Base-by-base conservation (phyloP, 2,113 vertebrate species). In the Hypanus sabinus region DNA sequence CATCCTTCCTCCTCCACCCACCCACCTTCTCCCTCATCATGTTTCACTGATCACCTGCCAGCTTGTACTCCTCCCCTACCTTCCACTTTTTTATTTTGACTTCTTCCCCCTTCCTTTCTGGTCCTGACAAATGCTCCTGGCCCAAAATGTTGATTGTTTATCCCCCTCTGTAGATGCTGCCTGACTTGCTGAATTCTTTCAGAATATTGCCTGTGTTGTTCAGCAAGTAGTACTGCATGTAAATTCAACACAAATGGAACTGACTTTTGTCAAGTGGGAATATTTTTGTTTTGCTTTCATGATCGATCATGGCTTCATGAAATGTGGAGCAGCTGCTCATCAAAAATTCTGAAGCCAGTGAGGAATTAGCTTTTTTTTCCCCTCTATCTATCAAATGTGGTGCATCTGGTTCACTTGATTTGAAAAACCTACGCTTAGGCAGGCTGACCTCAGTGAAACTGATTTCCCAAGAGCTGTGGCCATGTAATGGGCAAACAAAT, bases 401-500 rank as follows among this genome's bases (percentile, higher is more conserved):
- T 46, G 68, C 68, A 73, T 93, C 91, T 22, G 33, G 65, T 93
- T 93, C 68, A 93, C 27, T 93, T 93, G 65, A 73, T 73, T 46
- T 93, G 91, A 70, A 92, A 68, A 70, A 30, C 68, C 62, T 70
- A 70, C 71, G 33, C 55, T 70, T 62, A 70, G 36, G 14, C 88
- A 68, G 65, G 24, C 90, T 92, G 90, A 92, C 33, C 68, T 73
- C 73, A 73, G 20, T 73, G 91, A 73, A 93, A 73, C 24, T 70
- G 62, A 70, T 73, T 70, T 6, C 20, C 12, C 65, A 73, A 93
- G 68, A 93, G 91, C 33, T 24, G n/a, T 93, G 91, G 46, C 73
- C 73, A 93, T 55, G 65, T n/a, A 93, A 71, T 71, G 90, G 90
- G 62, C 65, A 92, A 92, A 93, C 91, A 93, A 73, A 36, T 70